These are phyloP conservation scores for Gymnogyps californianus DNA, from an alignment of 2,113 vertebrate species.

Conservation along the genomic window DNA sequence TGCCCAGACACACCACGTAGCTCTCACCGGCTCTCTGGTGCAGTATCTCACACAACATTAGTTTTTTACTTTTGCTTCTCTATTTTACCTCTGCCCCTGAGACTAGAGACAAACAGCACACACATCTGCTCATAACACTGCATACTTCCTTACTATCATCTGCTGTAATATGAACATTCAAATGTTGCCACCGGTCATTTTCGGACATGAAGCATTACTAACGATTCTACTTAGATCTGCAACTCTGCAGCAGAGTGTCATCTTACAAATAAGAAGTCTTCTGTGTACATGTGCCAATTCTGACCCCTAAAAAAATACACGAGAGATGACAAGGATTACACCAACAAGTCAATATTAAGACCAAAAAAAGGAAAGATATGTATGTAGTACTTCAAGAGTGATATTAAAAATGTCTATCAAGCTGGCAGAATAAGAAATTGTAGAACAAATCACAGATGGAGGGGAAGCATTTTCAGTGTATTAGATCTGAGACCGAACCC, in stretches of 20 bases:
- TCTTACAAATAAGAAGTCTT: neutral
- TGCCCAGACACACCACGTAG: neutral
- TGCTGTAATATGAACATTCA: neutral
- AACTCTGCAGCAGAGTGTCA: neutral
- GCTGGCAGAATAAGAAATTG: neutral
- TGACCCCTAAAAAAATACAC: neutral
- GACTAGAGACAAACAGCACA: neutral
- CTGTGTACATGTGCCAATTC: neutral
- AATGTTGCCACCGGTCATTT: neutral
- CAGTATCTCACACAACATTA: neutral
- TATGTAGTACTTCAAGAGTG: neutral
- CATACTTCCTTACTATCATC: accelerated
- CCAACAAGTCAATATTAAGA: neutral
- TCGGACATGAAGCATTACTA: neutral
- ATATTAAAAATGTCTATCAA: neutral
- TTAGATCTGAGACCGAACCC: neutral
- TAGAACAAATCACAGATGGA: neutral
- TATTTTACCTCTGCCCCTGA: neutral
- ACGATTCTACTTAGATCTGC: neutral
- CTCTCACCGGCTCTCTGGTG: neutral
- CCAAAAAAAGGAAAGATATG: neutral
- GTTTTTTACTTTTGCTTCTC: neutral
- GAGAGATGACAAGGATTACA: neutral
- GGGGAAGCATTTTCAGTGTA: neutral
- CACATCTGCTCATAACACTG: neutral